Evolutionary conservation across 1,140 invertebrate species (phyloP), one percentile per base, ranked within the genome.

Genomic region (Ptiloglossa arizonensis): DNA sequence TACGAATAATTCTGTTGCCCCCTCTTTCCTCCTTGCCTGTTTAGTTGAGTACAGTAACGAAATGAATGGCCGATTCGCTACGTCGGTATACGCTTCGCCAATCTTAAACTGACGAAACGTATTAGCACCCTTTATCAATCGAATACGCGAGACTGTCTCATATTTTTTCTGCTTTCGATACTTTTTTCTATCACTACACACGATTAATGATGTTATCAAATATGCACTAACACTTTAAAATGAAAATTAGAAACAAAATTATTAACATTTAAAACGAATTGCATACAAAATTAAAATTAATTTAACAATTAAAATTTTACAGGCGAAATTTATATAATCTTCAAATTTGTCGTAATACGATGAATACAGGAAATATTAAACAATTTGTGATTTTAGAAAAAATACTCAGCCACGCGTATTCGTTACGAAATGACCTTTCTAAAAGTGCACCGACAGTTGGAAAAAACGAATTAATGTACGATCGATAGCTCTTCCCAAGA

Each of bases 391-490:
- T 15, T n/a, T 50, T 24, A 41, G 15, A 70, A 76, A 41, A 62
- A 50, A 24, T 59, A 72, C 24, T 19, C 17, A 69, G 60, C 78
- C 70, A 52, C 69, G 72, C 41, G 54, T 59, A 75, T 44, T 57
- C 73, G 77, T 56, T 75, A 60, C 15, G 54, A 70, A 60, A 70
- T 22, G 67, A 80, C 82, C 29, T 72, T 80, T 59, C 15, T 57
- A 66, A 70, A 64, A 79, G 63, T 82, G 68, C 54, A 84, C 52
- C 71, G 77, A 84, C 62, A 68, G 64, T 83, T 80, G 46, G 19
- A 79, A 35, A 66, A 83, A 48, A 66, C 24, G 27, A 54, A 62
- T 70, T 70, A 73, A 46, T 54, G 70, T 80, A 80, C 66, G 67
- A 72, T 68, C 70, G 56, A 72, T 76, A 76, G 50, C 68, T 50